Conservation (phyloP, 2,888 invertebrate genomes). For the Phoronis australis region DNA sequence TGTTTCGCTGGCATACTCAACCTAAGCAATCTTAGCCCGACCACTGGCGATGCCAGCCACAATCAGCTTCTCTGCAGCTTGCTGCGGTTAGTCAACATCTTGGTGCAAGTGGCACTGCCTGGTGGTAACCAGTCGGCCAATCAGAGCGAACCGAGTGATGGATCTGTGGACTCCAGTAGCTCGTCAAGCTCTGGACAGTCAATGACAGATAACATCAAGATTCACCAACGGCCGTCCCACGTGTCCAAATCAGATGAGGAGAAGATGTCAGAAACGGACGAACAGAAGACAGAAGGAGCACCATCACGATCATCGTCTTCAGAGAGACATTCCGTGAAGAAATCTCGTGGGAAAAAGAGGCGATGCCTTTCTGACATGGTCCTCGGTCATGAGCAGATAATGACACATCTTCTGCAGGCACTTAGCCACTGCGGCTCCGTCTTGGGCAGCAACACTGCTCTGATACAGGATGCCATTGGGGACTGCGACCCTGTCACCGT, state of each 20-base stretch:
- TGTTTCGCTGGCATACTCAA: constrained; percentile 69
- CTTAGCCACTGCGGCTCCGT: constrained; percentile 71
- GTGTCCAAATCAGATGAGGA: constrained; percentile 36
- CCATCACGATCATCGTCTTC: neutral
- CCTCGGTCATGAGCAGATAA: constrained; percentile 61
- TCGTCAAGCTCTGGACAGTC: constrained; percentile 19
- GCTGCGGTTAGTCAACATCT: constrained; percentile 39
- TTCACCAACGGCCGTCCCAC: neutral
- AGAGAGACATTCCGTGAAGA: neutral
- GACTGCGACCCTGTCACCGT: constrained; percentile 64
- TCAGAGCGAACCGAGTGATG: neutral
- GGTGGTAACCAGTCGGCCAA: neutral
- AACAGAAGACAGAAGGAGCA: constrained; percentile 66
- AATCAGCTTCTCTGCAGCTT: constrained; percentile 46
- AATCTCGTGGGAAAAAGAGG: neutral
- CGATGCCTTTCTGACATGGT: constrained; percentile 32
- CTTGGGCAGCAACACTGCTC: constrained; percentile 66
- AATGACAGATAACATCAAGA: neutral
- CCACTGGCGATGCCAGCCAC: constrained; percentile 36
- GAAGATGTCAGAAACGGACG: constrained; percentile 67
- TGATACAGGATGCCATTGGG: constrained; percentile 55
- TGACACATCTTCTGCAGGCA: constrained; percentile 76
- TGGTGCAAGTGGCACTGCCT: constrained; percentile 33
- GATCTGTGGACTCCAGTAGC: constrained; percentile 35
- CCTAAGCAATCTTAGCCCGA: constrained; percentile 67